phyloP scores from a whole-genome alignment of 2,113 vertebrate species.

The Aldabrachelys gigantea region DNA sequence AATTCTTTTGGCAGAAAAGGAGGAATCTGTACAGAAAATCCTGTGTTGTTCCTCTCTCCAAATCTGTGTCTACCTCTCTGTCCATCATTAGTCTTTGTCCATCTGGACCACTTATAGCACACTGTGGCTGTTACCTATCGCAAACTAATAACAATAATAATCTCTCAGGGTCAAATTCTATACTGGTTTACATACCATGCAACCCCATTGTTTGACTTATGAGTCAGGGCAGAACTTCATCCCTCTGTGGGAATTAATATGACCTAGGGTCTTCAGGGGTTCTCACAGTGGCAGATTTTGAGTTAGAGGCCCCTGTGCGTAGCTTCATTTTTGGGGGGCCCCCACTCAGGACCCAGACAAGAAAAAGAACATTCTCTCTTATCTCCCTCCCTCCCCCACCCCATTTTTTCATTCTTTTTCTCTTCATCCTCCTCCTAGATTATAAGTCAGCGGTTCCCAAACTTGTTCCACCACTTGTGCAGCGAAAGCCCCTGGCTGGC shows the following conservation, averaged over 20 bases:
- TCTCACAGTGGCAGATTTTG: no score
- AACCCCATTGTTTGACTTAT: not conserved
- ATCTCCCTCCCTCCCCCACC: no score
- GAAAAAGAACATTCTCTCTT: no score
- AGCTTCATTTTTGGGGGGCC: no score
- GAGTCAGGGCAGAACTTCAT: not conserved
- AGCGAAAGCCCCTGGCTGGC: no score
- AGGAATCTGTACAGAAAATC: not conserved
- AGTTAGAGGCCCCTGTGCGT: no score
- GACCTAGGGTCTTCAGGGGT: not conserved
- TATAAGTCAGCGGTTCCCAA: no score
- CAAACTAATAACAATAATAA: not conserved
- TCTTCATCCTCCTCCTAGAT: no score
- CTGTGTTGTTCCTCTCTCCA: not conserved
- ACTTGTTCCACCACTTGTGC: no score
- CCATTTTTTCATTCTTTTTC: no score
- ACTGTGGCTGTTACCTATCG: not conserved
- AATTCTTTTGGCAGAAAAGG: not conserved
- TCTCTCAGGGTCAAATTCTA: not conserved
- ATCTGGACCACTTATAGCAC: not conserved
- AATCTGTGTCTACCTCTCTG: not conserved
- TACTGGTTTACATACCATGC: not conserved
- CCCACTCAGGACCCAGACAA: no score
- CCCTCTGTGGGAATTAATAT: not conserved
- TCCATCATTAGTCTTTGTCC: not conserved